These are phyloP conservation scores for Achlya flavicornis DNA, from an alignment of 2,888 invertebrate species.

Conservation along the genomic window DNA sequence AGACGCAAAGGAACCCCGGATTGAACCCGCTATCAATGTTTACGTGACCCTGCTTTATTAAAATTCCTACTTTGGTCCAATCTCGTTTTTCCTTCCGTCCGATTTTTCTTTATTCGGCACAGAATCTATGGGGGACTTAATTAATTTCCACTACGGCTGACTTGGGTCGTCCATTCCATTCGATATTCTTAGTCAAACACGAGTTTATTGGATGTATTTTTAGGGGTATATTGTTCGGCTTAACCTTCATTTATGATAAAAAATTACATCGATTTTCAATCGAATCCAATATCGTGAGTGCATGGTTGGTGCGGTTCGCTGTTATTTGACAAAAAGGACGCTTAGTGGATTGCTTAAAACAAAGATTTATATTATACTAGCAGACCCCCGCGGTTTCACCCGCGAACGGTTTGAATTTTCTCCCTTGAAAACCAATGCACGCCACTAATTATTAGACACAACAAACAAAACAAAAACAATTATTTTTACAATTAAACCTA, in stretches of 20 bases:
- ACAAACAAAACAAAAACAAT: too few relatives aligned
- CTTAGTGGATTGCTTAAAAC: not conserved
- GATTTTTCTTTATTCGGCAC: constrained; percentile 56
- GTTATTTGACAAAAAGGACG: not conserved
- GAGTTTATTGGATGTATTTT: constrained; percentile 12
- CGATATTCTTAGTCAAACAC: constrained; percentile 20
- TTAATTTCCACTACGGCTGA: constrained; percentile 65
- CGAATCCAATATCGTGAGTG: constrained; percentile 2
- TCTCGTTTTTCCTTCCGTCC: constrained; percentile 54
- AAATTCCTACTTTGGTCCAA: constrained; percentile 70
- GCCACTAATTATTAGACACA: too few relatives aligned
- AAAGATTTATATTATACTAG: not conserved
- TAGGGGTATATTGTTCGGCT: constrained; percentile 2
- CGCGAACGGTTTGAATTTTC: too few relatives aligned
- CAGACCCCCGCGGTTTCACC: too few relatives aligned
- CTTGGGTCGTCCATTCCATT: constrained; percentile 48
- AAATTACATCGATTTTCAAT: constrained; percentile 9
- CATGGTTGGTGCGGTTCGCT: not conserved
- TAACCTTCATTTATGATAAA: constrained; percentile 7
- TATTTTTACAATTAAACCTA: too few relatives aligned
- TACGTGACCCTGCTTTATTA: constrained; percentile 78
- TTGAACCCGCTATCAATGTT: constrained; percentile 51
- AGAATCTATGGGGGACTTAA: constrained; percentile 58
- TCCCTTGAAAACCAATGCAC: too few relatives aligned
- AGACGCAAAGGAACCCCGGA: constrained; percentile 10